Evolutionary conservation across 2,888 invertebrate genomes (phyloP), one percentile per base, ranked within the genome.

Genomic region (Bedellia somnulentella): DNA sequence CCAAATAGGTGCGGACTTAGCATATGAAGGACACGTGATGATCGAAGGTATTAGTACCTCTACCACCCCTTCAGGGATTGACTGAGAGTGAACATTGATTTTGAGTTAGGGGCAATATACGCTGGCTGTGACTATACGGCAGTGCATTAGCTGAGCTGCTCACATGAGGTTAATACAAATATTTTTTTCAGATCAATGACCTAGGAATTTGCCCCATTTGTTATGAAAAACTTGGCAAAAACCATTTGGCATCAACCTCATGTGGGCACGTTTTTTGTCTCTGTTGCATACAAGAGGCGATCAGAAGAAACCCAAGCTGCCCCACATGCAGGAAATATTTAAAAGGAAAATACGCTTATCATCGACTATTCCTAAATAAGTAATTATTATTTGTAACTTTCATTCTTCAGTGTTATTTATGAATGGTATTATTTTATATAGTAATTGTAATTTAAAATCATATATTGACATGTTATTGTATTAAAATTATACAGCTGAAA

Each of bases 201-300:
- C n/a, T 52, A 40, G 59, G 57, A 9, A 41, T 47, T 3, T 68
- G 67, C 35, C 54, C 66, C 9, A 60, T 68, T 38, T 68, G 67
- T 42, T 57, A 45, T 43, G 63, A 63, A 12, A 43, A 45, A 27
- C 33, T 66, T 13, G 60, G 62, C 8, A 48, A 38, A 35, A 52
- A 52, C 23, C 52, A 54, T 18, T 37, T 63, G 35, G 57, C 53
- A 29, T 60, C 67, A 24, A 68, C 66, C 5, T 60, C 49, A 39
- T 68, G 67, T 48, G 67, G 67, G 3, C 66, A 68, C 45, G 57
- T 67, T 1, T 68, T 45, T 36, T 68, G 66, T 34, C 30, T 48
- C 6, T 35, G 35, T 25, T 68, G 67, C 35, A 34, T 67, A 18
- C 35, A 55, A 37, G 32, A 35, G 15, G 43, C 49, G 29, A 31